A percentile compares a stretch with the other conserved stretches of the same genome.
phyloP scores from a whole-genome alignment of 2,888 invertebrate genomes.

The Axea sp. region DNA sequence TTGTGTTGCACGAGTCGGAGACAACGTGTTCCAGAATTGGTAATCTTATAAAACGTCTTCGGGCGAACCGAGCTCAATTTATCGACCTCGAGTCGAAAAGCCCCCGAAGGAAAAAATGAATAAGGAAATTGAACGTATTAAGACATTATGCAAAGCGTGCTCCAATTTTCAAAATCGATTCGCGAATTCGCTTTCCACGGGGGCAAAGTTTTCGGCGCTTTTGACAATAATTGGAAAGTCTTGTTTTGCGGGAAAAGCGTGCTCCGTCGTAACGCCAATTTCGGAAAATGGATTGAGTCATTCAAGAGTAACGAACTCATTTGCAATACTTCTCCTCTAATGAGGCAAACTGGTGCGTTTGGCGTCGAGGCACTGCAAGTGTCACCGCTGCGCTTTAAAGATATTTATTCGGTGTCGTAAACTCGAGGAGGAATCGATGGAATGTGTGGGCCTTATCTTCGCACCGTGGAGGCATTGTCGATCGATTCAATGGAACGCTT shows the following conservation, averaged over 20 bases:
- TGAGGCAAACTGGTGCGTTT: too few relatives aligned
- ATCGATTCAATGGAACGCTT: conserved; percentile 27
- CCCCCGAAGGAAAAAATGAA: conserved; percentile 3
- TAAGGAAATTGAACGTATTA: background rate
- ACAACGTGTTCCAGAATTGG: conserved; percentile 59
- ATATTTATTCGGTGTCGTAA: conserved; percentile 21
- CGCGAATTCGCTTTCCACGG: too few relatives aligned
- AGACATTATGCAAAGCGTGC: too few relatives aligned
- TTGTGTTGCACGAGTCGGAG: conserved; percentile 38
- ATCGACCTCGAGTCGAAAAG: conserved; percentile 57
- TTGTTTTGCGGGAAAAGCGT: too few relatives aligned
- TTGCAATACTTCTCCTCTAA: too few relatives aligned
- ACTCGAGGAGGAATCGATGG: conserved; percentile 11
- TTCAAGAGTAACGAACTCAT: too few relatives aligned
- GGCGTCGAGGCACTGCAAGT: too few relatives aligned
- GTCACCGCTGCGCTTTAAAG: conserved; percentile 6
- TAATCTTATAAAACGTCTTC: conserved; percentile 68
- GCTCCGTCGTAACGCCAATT: too few relatives aligned
- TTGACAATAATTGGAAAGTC: too few relatives aligned
- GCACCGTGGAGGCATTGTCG: conserved; percentile 12
- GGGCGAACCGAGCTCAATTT: conserved; percentile 63
- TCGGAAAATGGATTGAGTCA: too few relatives aligned
- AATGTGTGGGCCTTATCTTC: conserved; percentile 21
- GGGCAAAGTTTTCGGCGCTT: too few relatives aligned
- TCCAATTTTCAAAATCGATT: too few relatives aligned